A percentile compares a stretch with the other conserved stretches of the same genome.
These are phyloP conservation scores for Alca torda DNA, from an alignment of 2,797 vertebrate species.

Conservation along the genomic window DNA sequence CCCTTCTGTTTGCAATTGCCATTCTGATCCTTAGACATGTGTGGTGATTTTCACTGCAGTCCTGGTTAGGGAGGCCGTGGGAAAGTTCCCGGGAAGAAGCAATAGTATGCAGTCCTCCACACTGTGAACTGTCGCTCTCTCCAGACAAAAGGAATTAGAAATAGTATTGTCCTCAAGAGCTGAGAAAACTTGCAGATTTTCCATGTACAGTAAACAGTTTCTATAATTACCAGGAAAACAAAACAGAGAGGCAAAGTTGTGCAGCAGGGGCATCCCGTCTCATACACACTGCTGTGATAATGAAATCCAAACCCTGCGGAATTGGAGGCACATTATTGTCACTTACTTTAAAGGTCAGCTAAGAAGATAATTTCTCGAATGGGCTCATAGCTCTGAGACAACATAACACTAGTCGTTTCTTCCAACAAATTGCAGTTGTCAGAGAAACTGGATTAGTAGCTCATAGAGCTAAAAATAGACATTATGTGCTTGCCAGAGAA, in stretches of 20 bases:
- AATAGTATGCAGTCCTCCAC: background rate
- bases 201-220: constrained; percentile 8
- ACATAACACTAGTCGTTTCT: background rate
- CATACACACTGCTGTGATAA: background rate
- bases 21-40: background rate
- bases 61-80: background rate
- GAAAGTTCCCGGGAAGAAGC: constrained; percentile 27
- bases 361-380: constrained; percentile 6
- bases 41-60: background rate
- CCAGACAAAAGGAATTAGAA: constrained; percentile 37
- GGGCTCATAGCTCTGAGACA: background rate
- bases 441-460: constrained; percentile 37
- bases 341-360: constrained; percentile 51
- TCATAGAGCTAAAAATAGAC: constrained; percentile 27
- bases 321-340: background rate
- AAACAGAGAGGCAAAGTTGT: constrained; percentile 4
- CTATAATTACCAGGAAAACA: constrained; percentile 42
- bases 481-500: background rate
- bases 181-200: constrained; percentile 61
- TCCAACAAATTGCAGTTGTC: constrained; percentile 3
- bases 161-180: constrained; percentile 35
- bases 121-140: background rate
- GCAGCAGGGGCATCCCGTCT: background rate
- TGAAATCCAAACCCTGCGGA: constrained; percentile 36
- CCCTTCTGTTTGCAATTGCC: background rate